phyloP scores from a whole-genome alignment of 2,797 vertebrate species.

The Sphenodon punctatus region DNA sequence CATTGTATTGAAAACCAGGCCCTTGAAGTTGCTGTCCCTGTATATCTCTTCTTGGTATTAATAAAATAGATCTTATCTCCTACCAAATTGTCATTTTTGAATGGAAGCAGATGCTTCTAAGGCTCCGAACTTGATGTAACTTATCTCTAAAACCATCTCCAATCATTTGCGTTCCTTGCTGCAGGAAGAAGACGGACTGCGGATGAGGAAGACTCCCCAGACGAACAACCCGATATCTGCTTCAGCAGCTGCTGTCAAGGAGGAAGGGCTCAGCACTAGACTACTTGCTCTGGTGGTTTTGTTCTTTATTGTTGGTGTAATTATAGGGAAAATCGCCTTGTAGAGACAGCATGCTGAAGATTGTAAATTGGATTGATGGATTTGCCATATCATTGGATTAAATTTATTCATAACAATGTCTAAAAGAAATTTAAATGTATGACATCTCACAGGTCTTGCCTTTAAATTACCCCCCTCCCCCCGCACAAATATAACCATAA shows the following conservation, averaged over 20 bases:
- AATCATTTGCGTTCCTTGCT: not conserved
- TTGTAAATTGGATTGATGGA: slow-evolving; percentile 81
- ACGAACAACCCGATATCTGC: slow-evolving; percentile 82
- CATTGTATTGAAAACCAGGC: not conserved
- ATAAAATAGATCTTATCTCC: no score
- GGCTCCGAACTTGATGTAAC: no score
- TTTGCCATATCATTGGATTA: slow-evolving; percentile 85
- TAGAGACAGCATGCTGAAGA: slow-evolving; percentile 83
- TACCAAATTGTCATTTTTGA: no score
- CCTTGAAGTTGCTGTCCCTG: not conserved
- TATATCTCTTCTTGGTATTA: no score
- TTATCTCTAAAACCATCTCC: not conserved
- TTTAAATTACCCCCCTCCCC: slow-evolving; percentile 80
- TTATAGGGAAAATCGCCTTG: slow-evolving; percentile 93
- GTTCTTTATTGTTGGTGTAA: slow-evolving; percentile 94
- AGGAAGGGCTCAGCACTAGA: slow-evolving; percentile 87
- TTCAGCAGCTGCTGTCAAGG: slow-evolving; percentile 79
- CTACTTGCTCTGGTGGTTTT: slow-evolving; percentile 89
- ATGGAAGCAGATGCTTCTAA: no score
- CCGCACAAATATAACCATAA: slow-evolving; percentile 77
- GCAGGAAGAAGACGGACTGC: slow-evolving; percentile 93
- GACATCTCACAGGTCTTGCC: slow-evolving; percentile 92
- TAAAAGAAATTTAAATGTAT: slow-evolving; percentile 80
- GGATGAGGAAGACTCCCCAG: slow-evolving; percentile 90
- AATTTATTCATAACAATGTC: slow-evolving; percentile 86